phyloP scores from a whole-genome alignment of 2,888 invertebrate species.

The Mechanitis mazaeus region DNA sequence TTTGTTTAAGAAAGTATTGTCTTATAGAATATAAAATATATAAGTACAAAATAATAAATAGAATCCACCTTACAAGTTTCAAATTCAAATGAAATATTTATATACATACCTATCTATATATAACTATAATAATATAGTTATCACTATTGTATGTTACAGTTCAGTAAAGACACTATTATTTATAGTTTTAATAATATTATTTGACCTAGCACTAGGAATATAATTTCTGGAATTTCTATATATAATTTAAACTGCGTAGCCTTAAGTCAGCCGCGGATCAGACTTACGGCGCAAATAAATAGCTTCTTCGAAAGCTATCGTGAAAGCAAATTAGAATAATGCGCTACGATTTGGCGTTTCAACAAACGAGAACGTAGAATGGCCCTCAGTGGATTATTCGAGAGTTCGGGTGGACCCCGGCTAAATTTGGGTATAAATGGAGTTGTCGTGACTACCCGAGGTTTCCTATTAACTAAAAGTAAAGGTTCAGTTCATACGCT shows the following conservation, averaged over 20 bases:
- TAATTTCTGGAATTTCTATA: conserved; percentile 29
- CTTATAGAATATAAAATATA: too few relatives aligned
- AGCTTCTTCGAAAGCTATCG: conserved; percentile 73
- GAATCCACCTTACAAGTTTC: too few relatives aligned
- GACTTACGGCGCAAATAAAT: conserved; percentile 69
- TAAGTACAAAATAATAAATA: too few relatives aligned
- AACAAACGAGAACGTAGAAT: conserved; percentile 69
- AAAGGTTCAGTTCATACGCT: conserved; percentile 22
- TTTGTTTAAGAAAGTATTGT: too few relatives aligned
- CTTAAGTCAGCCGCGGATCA: conserved; percentile 43
- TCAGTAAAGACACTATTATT: too few relatives aligned
- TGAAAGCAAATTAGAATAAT: conserved; percentile 75
- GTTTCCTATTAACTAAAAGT: conserved; percentile 37
- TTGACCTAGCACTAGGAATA: too few relatives aligned
- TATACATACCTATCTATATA: too few relatives aligned
- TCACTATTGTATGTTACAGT: too few relatives aligned
- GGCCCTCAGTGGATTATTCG: conserved; percentile 72
- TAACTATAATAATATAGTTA: too few relatives aligned
- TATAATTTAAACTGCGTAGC: conserved; percentile 39
- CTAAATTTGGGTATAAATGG: conserved; percentile 69
- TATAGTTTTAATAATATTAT: too few relatives aligned
- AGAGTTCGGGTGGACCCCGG: conserved; percentile 56
- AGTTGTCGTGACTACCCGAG: conserved; percentile 56
- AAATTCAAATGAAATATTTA: too few relatives aligned
- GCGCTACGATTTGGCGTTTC: conserved; percentile 73